A percentile compares a stretch with the other conserved stretches of the same genome.
Evolutionary conservation across 2,888 invertebrate species (phyloP).

Genomic region (Carterocephalus palaemon): DNA sequence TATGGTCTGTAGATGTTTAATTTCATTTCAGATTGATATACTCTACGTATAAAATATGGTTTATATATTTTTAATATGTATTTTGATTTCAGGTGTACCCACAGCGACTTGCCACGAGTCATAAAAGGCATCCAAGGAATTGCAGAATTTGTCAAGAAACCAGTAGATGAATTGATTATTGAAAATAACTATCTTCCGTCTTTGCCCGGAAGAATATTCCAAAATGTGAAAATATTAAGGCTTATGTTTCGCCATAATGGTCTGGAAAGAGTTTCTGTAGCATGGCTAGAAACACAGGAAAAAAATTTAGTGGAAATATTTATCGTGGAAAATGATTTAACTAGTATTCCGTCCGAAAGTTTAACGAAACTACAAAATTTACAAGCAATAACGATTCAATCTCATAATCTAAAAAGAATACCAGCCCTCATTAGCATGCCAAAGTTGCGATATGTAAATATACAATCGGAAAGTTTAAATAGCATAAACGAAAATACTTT

Average conservation of each 20-base stretch:
- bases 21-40: too few species aligned
- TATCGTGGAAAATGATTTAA: slow-evolving; percentile 89
- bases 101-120: slow-evolving; percentile 89
- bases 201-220: slow-evolving; percentile 89
- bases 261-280: slow-evolving; percentile 87
- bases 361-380: slow-evolving; percentile 85
- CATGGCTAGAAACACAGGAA: slow-evolving; percentile 89
- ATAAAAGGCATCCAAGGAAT: slow-evolving; percentile 85
- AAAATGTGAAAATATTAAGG: slow-evolving; percentile 85
- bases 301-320: slow-evolving; percentile 88
- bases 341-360: slow-evolving; percentile 88
- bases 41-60: neutral
- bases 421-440: slow-evolving; percentile 85
- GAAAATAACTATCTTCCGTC: slow-evolving; percentile 93
- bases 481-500: slow-evolving; percentile 84
- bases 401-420: slow-evolving; percentile 85
- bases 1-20: slow-evolving; percentile 82
- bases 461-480: slow-evolving; percentile 83
- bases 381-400: slow-evolving; percentile 91
- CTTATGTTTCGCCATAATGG: slow-evolving; percentile 91
- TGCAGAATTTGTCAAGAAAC: slow-evolving; percentile 81
- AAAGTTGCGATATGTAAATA: slow-evolving; percentile 85
- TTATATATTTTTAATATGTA: neutral
- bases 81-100: slow-evolving; percentile 87
- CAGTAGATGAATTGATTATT: slow-evolving; percentile 91